Percentiles rank a stretch among this genome's conserved stretches.
Conservation (phyloP, 2,888 invertebrate genomes). For the Lordiphosa fenestrarum region DNA sequence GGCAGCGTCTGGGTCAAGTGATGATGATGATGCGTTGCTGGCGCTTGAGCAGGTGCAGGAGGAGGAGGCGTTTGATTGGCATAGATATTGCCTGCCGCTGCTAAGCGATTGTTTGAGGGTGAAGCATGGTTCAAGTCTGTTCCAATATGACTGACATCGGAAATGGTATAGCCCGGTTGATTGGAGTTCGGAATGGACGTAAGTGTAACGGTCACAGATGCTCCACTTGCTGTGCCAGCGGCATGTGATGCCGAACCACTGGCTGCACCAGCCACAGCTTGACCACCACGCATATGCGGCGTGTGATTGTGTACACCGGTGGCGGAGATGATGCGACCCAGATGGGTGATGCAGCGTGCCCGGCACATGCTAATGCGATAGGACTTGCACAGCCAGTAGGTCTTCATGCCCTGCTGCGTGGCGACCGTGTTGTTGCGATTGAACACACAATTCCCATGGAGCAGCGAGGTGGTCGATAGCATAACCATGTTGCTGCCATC, state of each 20-base stretch:
- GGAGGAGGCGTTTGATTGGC: constrained; percentile 42
- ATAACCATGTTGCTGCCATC: constrained; percentile 80
- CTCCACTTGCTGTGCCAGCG: constrained; percentile 15
- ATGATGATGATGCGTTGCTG: constrained; percentile 58
- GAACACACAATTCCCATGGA: constrained; percentile 80
- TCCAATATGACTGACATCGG: constrained; percentile 33
- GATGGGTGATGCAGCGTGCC: constrained; percentile 80
- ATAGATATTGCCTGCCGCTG: constrained; percentile 35
- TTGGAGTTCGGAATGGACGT: constrained; percentile 45
- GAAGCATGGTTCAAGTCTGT: constrained; percentile 26
- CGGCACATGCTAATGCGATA: constrained; percentile 81
- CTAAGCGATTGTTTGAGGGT: constrained; percentile 10
- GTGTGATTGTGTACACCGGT: constrained; percentile 80
- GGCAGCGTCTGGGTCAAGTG: constrained; percentile 70
- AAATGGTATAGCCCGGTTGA: constrained; percentile 40
- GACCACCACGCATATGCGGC: constrained; percentile 78
- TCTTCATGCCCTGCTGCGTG: constrained; percentile 81
- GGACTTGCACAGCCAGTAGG: constrained; percentile 81
- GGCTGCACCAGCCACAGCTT: constrained; percentile 10
- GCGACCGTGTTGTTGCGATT: constrained; percentile 81
- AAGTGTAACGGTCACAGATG: constrained; percentile 23
- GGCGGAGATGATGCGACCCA: constrained; percentile 80
- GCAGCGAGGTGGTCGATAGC: constrained; percentile 80
- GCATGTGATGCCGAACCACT: constrained; percentile 8
- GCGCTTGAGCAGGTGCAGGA: constrained; percentile 28